phyloP scores from a whole-genome alignment of 1,140 invertebrate species.

The Archegozetes longisetosus region DNA sequence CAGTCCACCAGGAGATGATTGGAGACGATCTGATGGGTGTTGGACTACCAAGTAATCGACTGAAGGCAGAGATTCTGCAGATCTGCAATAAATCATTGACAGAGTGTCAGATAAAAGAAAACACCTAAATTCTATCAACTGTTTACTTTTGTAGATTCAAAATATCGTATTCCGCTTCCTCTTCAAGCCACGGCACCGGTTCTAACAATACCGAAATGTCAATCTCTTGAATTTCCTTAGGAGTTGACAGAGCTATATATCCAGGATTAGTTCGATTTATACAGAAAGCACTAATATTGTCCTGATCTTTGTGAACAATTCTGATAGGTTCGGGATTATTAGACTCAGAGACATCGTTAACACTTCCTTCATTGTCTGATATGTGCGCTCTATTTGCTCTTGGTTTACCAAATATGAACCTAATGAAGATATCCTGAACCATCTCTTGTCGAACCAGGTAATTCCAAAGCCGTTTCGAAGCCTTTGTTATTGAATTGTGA shows the following conservation, averaged over 20 bases:
- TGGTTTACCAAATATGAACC: slow-evolving; percentile 62
- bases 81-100: slow-evolving; percentile 27
- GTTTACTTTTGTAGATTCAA: slow-evolving; percentile 58
- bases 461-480: slow-evolving; percentile 76
- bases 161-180: slow-evolving; percentile 90
- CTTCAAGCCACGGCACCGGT: slow-evolving; percentile 71
- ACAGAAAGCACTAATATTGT: slow-evolving; percentile 93
- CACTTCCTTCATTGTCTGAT: slow-evolving; percentile 20
- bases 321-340: slow-evolving; percentile 54
- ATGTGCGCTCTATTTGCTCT: slow-evolving; percentile 16
- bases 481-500: slow-evolving; percentile 45
- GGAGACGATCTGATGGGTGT: slow-evolving; percentile 46
- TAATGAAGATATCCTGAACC: slow-evolving; percentile 87
- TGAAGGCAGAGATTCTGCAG: slow-evolving; percentile 44
- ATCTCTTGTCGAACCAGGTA: slow-evolving; percentile 79
- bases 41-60: slow-evolving; percentile 84
- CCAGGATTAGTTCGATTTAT: slow-evolving; percentile 74
- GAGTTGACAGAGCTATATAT: slow-evolving; percentile 75
- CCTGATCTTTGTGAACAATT: slow-evolving; percentile 97
- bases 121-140: slow-evolving; percentile 12
- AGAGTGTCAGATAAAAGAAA: too few relatives aligned
- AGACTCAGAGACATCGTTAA: slow-evolving; percentile 23
- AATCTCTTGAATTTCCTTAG: slow-evolving; percentile 91
- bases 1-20: slow-evolving; percentile 14
- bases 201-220: slow-evolving; percentile 77